These are phyloP conservation scores for Lasioglossum albipes DNA, from an alignment of 1,140 invertebrate species.

Conservation along the genomic window DNA sequence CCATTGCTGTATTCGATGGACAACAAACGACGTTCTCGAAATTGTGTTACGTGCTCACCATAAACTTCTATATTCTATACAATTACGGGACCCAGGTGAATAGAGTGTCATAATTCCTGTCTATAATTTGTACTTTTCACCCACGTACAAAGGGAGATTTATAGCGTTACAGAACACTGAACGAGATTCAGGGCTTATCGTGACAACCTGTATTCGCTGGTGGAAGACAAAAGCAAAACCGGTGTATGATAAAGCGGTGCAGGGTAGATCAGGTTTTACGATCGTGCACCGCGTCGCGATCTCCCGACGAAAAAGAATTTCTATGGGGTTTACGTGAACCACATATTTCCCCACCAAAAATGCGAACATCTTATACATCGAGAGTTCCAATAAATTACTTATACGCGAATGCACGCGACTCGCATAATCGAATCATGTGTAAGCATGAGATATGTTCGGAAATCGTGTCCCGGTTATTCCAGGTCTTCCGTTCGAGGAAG, in stretches of 20 bases:
- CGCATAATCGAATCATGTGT: neutral
- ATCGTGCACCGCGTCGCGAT: neutral
- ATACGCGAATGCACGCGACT: no score
- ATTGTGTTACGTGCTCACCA: neutral
- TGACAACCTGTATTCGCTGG: neutral
- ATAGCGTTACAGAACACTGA: neutral
- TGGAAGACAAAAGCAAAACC: neutral
- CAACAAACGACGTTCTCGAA: neutral
- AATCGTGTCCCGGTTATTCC: neutral
- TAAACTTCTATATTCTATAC: neutral
- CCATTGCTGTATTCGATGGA: neutral
- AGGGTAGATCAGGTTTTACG: neutral
- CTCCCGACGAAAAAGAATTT: neutral
- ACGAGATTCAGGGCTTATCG: constrained; percentile 3
- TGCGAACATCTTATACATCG: neutral
- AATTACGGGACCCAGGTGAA: neutral
- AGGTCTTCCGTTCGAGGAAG: neutral
- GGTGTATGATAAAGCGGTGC: neutral
- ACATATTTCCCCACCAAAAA: neutral
- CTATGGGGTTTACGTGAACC: neutral
- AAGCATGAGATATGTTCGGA: no score
- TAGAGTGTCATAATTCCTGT: neutral
- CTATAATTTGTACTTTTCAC: neutral
- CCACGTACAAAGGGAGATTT: neutral
- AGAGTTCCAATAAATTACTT: neutral